Conservation (phyloP, 2,797 vertebrate genomes). For the Microctenopoma steveboyesi region DNA sequence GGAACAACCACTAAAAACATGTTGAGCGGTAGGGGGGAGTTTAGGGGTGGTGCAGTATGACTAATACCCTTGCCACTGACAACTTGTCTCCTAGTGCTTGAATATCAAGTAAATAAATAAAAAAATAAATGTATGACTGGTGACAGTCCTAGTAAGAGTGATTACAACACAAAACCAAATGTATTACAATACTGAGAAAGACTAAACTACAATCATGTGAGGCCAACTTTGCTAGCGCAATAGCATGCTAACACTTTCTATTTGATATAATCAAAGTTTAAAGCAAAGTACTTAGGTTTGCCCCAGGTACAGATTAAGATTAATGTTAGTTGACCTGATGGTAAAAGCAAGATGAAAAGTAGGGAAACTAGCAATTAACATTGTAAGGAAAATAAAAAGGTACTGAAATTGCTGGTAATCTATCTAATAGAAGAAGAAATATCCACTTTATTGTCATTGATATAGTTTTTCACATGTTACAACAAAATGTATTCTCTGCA, state of each 20-base stretch:
- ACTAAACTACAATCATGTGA: not conserved
- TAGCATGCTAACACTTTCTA: not conserved
- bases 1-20: constrained; percentile 37
- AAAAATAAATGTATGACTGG: too few relatives aligned
- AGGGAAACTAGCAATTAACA: too few relatives aligned
- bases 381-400: too few relatives aligned
- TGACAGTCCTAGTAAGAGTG: not conserved
- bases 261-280: not conserved
- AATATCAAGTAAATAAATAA: not conserved
- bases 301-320: too few relatives aligned
- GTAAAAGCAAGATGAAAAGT: too few relatives aligned
- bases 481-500: too few relatives aligned
- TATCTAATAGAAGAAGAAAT: too few relatives aligned
- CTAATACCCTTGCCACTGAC: constrained; percentile 34
- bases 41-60: constrained; percentile 35
- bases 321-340: too few relatives aligned
- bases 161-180: constrained; percentile 2
- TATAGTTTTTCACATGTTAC: too few relatives aligned
- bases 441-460: too few relatives aligned
- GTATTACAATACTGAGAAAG: not conserved
- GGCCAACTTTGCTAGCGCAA: not conserved
- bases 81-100: constrained; percentile 13
- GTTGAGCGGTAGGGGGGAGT: constrained; percentile 38
- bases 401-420: too few relatives aligned
- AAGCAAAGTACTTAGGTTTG: too few relatives aligned